phyloP scores from a whole-genome alignment of 2,888 invertebrate species.

The Tortricodes alternella region DNA sequence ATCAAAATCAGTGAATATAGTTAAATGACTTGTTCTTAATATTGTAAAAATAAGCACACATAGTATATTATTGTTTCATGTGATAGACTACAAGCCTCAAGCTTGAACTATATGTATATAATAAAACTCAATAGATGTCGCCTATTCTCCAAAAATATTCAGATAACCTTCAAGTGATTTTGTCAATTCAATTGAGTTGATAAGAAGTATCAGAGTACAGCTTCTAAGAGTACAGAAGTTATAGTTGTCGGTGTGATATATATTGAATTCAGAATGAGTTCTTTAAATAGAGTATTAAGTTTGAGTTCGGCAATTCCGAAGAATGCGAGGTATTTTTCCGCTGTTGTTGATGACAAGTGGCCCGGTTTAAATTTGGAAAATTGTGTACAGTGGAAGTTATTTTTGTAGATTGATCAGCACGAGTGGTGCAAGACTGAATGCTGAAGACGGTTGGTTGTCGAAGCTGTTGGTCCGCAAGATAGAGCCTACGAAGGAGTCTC shows the following conservation, averaged over 20 bases:
- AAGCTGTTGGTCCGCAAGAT: conserved; percentile 94
- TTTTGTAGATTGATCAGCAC: conserved; percentile 71
- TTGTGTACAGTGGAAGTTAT: conserved; percentile 45
- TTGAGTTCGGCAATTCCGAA: conserved; percentile 62
- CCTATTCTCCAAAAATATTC: conserved; percentile 57
- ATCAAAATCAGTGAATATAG: no score
- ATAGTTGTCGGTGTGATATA: conserved; percentile 36
- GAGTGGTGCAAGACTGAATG: conserved; percentile 60
- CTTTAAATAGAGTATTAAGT: conserved; percentile 63
- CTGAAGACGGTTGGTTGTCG: conserved; percentile 92
- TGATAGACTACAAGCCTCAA: background rate
- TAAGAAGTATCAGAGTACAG: conserved; percentile 57
- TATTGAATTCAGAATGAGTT: conserved; percentile 59
- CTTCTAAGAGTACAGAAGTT: conserved; percentile 36
- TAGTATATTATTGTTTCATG: background rate
- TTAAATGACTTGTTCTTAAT: no score
- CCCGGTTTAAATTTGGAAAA: conserved; percentile 50
- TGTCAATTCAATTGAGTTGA: conserved; percentile 74
- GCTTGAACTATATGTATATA: background rate
- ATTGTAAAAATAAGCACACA: no score
- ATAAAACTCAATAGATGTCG: conserved; percentile 56
- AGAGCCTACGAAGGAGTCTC: conserved; percentile 97
- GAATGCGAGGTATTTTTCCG: conserved; percentile 63
- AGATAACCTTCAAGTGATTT: conserved; percentile 81
- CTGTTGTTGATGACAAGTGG: conserved; percentile 29